A percentile compares a stretch with the other conserved stretches of the same genome.
Evolutionary conservation across 1,140 invertebrate genomes (phyloP).

Genomic region (Drosophila fuyamai): DNA sequence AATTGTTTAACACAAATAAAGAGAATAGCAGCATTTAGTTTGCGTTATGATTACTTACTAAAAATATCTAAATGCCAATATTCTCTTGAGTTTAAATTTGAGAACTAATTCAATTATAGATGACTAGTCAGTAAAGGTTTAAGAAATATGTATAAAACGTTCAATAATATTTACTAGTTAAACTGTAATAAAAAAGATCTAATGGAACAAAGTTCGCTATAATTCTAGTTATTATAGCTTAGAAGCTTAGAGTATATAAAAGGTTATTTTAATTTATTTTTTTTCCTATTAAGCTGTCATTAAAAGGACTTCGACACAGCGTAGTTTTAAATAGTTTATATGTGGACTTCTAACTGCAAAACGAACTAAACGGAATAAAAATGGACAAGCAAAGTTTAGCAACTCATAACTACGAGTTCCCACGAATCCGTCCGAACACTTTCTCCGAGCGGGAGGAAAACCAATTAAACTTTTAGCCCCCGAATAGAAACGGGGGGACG

Average conservation of each 20-base stretch:
- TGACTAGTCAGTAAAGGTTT: too few species aligned
- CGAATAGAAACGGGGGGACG: neutral
- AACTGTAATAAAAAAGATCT: too few species aligned
- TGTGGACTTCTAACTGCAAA: neutral
- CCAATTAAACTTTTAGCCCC: conserved; percentile 33
- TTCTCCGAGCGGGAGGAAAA: conserved; percentile 1
- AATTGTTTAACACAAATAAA: neutral
- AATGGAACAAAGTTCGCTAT: too few species aligned
- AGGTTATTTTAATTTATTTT: too few species aligned
- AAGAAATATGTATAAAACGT: too few species aligned
- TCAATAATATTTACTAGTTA: too few species aligned
- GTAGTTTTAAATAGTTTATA: conserved; percentile 5
- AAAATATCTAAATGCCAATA: neutral
- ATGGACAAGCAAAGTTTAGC: conserved; percentile 15
- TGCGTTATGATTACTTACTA: neutral
- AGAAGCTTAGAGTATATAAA: too few species aligned
- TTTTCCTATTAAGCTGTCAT: too few species aligned
- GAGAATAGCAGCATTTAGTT: neutral
- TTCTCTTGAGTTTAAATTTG: too few species aligned
- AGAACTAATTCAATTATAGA: neutral
- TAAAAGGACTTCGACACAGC: too few species aligned
- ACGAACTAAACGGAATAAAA: conserved; percentile 1
- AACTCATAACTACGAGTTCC: conserved; percentile 20
- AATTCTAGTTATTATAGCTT: too few species aligned
- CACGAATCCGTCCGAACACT: conserved; percentile 10